Evolutionary conservation across 2,888 invertebrate species (phyloP).

Genomic region (Heliconius ismenius): DNA sequence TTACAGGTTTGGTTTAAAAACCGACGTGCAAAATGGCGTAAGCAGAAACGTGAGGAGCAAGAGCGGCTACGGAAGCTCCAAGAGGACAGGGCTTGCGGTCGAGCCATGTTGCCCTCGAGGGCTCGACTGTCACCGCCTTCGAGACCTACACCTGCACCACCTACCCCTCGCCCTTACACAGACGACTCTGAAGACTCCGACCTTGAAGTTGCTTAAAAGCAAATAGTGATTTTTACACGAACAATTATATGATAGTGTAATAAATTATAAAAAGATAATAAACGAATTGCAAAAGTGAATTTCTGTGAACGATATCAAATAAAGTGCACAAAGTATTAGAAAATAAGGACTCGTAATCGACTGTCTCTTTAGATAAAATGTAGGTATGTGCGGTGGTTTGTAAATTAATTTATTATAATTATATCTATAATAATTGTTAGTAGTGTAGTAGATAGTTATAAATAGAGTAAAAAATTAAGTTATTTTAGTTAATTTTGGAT

Average conservation of each 20-base stretch:
- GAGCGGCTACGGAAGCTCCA: constrained; percentile 91
- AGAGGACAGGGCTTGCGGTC: constrained; percentile 85
- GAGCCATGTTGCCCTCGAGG: constrained; percentile 62
- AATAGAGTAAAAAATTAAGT: constrained; percentile 4
- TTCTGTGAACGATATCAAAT: constrained; percentile 15
- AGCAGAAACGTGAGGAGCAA: constrained; percentile 94
- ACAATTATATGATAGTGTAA: constrained; percentile 3
- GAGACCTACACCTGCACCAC: constrained; percentile 54
- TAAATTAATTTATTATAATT: constrained; percentile 15
- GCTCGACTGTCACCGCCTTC: constrained; percentile 65
- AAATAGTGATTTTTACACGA: constrained; percentile 19
- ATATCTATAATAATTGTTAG: constrained; percentile 21
- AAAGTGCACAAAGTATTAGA: constrained; percentile 39
- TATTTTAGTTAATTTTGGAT: constrained; percentile 17
- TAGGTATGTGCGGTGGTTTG: constrained; percentile 7
- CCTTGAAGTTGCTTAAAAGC: constrained; percentile 88
- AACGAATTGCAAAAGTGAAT: constrained; percentile 19
- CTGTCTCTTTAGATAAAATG: constrained; percentile 12
- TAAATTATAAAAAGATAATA: background rate
- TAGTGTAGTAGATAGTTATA: constrained; percentile 10
- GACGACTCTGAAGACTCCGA: constrained; percentile 89
- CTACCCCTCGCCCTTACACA: constrained; percentile 75
- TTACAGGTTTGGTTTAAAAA: constrained; percentile 98
- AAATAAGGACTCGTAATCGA: constrained; percentile 29
- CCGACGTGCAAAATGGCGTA: constrained; percentile 97